Evolutionary conservation across 2,888 invertebrate genomes (phyloP), one percentile per base, ranked within the genome.

Genomic region (Leistus spinibarbis): DNA sequence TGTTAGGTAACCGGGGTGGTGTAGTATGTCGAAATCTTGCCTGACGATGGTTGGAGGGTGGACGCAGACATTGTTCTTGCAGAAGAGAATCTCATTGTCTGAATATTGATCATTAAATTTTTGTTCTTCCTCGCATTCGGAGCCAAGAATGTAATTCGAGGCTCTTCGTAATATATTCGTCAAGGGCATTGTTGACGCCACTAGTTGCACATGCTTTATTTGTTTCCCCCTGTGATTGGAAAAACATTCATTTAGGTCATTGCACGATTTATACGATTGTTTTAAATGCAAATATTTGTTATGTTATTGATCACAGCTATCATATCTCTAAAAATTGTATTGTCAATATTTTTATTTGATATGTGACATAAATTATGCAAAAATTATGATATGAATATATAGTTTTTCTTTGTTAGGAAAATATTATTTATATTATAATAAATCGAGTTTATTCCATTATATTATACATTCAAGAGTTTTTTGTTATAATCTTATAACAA

Each of bases 11-110:
- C 93, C 98, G 1, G 97, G 97, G 86, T 96, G 94, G 82, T 98
- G 98, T 0, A 95, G 88, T 27, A 94, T 91, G 79, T 96, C 96
- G 70, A 93, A 90, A 81, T 94, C 93, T 80, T 93, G 93, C 66
- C 95, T 90, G 69, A 94, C 90, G 77, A 94, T 89, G 0, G 94
- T 93, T 65, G 96, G 95, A 4, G 97, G 97, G 88, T 98, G 98
- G 63, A 98, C 97, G 85, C 98, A 98, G 53, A 98, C 97, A 86
- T 98, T 98, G 85, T 98, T 98, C 87, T 98, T 98, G 86, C 95
- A 95, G 85, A 94, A 95, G 67, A 95, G 87, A 76, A 94, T 91
- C 87, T 95, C 95, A 82, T 95, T 95, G 85, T 95, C 94, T 83
- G 93, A 92, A 82, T 93, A 94, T 82, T 89, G 86, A 62, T 88